Evolutionary conservation across 2,797 vertebrate genomes (phyloP).

Genomic region (Nannoperca obscura): DNA sequence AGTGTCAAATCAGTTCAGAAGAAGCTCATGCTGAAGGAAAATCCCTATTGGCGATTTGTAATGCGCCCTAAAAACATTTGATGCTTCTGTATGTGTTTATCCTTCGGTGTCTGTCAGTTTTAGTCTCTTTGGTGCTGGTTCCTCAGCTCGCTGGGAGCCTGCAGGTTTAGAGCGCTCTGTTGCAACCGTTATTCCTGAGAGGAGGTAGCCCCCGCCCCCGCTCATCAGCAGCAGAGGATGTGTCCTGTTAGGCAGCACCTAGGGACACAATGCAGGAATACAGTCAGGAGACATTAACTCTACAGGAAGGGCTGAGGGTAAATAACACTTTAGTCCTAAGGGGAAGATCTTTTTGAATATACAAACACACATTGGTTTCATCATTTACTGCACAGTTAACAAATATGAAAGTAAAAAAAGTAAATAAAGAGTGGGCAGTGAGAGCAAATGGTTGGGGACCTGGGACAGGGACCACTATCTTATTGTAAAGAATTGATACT

Average conservation of each 20-base stretch:
- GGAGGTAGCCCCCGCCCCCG: conserved; percentile 93
- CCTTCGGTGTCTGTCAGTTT: conserved; percentile 85
- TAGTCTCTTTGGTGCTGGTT: conserved; percentile 90
- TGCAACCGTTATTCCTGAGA: conserved; percentile 92
- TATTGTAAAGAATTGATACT: neutral
- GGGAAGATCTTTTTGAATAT: neutral
- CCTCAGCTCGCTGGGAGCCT: conserved; percentile 74
- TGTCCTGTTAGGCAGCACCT: conserved; percentile 97
- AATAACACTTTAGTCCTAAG: conserved; percentile 16
- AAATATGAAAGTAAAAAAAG: neutral
- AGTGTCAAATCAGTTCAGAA: conserved; percentile 59
- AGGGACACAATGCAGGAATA: conserved; percentile 14
- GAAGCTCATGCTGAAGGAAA: conserved; percentile 22
- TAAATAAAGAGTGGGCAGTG: neutral
- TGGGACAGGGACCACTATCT: neutral
- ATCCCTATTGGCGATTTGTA: neutral
- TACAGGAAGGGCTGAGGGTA: neutral
- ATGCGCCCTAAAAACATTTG: conserved; percentile 32
- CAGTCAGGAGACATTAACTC: conserved; percentile 55
- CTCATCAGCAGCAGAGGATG: conserved; percentile 96
- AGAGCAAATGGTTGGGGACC: neutral
- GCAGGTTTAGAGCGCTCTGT: conserved; percentile 73
- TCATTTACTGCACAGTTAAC: neutral
- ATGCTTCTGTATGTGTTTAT: conserved; percentile 46
- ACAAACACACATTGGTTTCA: neutral